These are phyloP conservation scores for Ascaphus truei DNA, from an alignment of 2,113 vertebrate genomes.

Conservation along the genomic window DNA sequence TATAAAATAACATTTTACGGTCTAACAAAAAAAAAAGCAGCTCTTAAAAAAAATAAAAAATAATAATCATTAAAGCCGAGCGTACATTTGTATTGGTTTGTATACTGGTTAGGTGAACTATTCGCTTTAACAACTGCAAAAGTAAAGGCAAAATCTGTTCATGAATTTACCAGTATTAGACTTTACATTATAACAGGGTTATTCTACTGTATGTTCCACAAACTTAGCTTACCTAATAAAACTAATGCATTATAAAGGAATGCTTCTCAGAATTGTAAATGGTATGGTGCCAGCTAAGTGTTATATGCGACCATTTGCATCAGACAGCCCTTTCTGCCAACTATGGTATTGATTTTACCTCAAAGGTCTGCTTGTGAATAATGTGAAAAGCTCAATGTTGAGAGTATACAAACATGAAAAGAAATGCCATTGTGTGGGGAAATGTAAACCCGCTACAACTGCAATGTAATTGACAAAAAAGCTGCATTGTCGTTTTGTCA, in stretches of 20 bases:
- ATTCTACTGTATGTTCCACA: too few relatives aligned
- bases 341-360: constrained; percentile 19
- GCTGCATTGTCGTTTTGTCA: too few relatives aligned
- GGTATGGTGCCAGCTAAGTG: not conserved
- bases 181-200: too few relatives aligned
- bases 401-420: not conserved
- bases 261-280: constrained; percentile 13
- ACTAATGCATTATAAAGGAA: not conserved
- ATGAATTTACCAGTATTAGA: too few relatives aligned
- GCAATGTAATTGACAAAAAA: not conserved
- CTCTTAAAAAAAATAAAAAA: too few relatives aligned
- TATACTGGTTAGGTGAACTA: too few relatives aligned
- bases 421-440: not conserved
- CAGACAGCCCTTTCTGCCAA: not conserved
- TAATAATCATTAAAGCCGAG: too few relatives aligned
- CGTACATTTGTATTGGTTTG: too few relatives aligned
- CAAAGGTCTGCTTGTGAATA: not conserved
- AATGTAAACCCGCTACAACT: not conserved
- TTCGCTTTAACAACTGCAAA: too few relatives aligned
- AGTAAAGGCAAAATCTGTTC: too few relatives aligned
- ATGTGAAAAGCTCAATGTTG: not conserved
- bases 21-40: too few relatives aligned
- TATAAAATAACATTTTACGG: too few relatives aligned
- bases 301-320: constrained; percentile 12
- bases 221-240: not conserved